Evolutionary conservation across 2,113 vertebrate species (phyloP).

Genomic region (human (Homo sapiens)): DNA sequence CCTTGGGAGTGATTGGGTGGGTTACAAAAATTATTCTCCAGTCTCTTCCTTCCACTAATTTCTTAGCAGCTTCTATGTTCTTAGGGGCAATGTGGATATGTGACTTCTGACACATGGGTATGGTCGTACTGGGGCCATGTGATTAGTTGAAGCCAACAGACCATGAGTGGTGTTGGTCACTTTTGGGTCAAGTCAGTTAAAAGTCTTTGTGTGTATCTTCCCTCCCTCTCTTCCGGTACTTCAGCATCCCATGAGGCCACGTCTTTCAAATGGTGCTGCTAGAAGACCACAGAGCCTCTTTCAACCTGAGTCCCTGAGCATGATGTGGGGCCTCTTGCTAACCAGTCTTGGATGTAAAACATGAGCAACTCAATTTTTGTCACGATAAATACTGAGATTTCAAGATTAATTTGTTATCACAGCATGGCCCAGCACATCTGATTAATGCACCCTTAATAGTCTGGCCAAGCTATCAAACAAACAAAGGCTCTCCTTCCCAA

Average conservation of each 20-base stretch:
- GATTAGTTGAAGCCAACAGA: neutral
- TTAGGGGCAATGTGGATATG: neutral
- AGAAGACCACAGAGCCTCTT: neutral
- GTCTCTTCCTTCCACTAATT: neutral
- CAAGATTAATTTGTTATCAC: neutral
- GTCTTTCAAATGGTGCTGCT: neutral
- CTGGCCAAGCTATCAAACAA: neutral
- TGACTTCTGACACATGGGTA: neutral
- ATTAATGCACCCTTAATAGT: neutral
- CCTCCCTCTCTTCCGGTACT: neutral
- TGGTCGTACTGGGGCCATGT: neutral
- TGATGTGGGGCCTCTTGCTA: neutral
- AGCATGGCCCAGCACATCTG: neutral
- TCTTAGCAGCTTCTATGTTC: neutral
- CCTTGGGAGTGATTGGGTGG: neutral
- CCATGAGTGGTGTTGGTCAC: neutral
- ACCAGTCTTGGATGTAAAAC: neutral
- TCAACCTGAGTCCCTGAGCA: neutral
- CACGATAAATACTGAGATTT: neutral
- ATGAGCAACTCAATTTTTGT: neutral
- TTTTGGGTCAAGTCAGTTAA: neutral
- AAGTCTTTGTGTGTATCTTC: neutral
- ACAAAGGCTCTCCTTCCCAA: neutral
- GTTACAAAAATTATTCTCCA: neutral
- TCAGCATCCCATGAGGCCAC: neutral